These are phyloP conservation scores for Mesembrinibis cayennensis DNA, from an alignment of 2,113 vertebrate genomes.

Conservation along the genomic window DNA sequence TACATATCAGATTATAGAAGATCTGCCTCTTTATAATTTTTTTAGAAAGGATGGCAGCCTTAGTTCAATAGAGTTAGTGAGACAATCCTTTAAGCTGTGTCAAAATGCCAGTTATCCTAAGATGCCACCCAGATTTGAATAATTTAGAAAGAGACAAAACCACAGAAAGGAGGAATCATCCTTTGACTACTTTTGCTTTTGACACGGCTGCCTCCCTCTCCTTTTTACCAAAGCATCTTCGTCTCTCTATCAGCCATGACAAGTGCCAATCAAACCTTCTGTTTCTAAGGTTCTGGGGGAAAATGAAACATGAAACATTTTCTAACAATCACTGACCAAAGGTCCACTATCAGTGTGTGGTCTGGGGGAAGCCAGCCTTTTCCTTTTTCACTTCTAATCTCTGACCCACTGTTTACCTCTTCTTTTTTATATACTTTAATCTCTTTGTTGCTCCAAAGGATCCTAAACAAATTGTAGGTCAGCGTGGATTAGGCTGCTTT, in stretches of 20 bases:
- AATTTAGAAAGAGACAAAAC: constrained; percentile 81
- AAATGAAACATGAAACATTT: constrained; percentile 73
- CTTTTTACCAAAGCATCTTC: constrained; percentile 79
- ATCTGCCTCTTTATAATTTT: constrained; percentile 84
- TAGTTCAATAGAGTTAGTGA: constrained; percentile 76
- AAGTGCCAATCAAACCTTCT: constrained; percentile 94
- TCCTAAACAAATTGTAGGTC: constrained; percentile 89
- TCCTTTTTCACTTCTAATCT: constrained; percentile 90
- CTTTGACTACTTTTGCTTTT: constrained; percentile 79
- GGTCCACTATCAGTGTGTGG: constrained; percentile 94
- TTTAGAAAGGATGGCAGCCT: constrained; percentile 84
- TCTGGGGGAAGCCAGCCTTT: constrained; percentile 79
- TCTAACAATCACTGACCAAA: constrained; percentile 85
- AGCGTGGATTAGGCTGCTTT: constrained; percentile 91
- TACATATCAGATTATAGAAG: constrained; percentile 81
- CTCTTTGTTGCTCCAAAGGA: constrained; percentile 83
- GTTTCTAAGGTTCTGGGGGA: constrained; percentile 67
- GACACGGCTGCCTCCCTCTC: constrained; percentile 66
- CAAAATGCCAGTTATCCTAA: constrained; percentile 83
- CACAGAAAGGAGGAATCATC: constrained; percentile 82
- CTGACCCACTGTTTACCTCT: constrained; percentile 83
- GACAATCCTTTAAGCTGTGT: constrained; percentile 80
- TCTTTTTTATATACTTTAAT: constrained; percentile 87
- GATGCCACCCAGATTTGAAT: constrained; percentile 89
- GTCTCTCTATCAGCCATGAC: constrained; percentile 90